Conservation (phyloP, 2,797 vertebrate species). For the Dipus sagitta region DNA sequence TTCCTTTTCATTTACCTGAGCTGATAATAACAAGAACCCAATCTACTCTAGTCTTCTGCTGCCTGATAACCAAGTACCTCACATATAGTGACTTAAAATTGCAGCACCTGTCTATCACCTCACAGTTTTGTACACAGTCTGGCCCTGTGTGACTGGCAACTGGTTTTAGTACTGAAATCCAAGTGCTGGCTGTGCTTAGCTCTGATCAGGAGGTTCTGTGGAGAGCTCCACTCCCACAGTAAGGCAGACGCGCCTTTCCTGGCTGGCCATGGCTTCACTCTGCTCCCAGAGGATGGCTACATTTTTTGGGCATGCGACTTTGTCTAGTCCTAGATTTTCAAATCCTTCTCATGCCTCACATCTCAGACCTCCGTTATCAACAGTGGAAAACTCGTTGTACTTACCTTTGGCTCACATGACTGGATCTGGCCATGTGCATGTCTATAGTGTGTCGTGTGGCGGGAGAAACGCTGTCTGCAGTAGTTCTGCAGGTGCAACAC, state of each 20-base stretch:
- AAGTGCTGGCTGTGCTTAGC: no score
- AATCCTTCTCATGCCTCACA: background rate
- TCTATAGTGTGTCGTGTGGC: no score
- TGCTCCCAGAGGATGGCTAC: background rate
- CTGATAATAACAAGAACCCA: constrained; percentile 81
- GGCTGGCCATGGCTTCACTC: background rate
- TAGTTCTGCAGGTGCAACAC: no score
- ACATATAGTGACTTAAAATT: background rate
- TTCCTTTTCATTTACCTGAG: constrained; percentile 80
- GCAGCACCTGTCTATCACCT: background rate
- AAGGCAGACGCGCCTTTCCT: background rate
- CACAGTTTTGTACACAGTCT: background rate
- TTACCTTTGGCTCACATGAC: no score
- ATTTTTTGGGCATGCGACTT: accelerated
- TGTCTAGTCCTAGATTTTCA: background rate
- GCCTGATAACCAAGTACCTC: background rate
- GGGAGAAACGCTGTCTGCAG: no score
- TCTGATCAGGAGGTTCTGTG: background rate
- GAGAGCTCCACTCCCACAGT: no score
- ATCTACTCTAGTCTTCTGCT: constrained; percentile 52
- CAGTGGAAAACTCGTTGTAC: background rate
- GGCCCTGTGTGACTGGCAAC: no score
- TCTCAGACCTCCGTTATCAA: background rate
- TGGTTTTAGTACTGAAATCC: background rate
- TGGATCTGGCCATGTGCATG: no score